These are phyloP conservation scores for Jordanella pulchra DNA, from an alignment of 2,797 vertebrate genomes.

Conservation along the genomic window DNA sequence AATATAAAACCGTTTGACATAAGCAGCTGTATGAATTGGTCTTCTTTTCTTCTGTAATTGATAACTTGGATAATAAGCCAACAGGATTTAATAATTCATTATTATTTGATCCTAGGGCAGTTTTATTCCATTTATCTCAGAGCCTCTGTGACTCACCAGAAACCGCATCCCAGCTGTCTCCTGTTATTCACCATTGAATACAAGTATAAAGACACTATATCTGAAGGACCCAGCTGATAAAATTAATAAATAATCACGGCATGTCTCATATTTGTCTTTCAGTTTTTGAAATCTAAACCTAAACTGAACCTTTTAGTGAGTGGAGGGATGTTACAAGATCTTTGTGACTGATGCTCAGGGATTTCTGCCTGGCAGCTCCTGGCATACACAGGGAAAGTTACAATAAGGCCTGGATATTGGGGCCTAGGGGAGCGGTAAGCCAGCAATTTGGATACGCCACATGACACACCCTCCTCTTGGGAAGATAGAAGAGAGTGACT, in stretches of 20 bases:
- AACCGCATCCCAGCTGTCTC: conserved; percentile 19
- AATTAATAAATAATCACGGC: conserved; percentile 13
- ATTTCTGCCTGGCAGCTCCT: conserved; percentile 33
- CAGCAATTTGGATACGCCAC: conserved; percentile 18
- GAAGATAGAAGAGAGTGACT: conserved; percentile 47
- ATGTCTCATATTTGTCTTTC: background rate
- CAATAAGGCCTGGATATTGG: conserved; percentile 11
- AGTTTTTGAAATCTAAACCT: conserved; percentile 22
- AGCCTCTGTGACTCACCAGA: conserved; percentile 49
- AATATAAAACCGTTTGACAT: background rate
- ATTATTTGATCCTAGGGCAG: background rate
- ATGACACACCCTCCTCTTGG: conserved; percentile 44
- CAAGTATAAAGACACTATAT: conserved; percentile 31
- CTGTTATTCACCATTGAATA: conserved; percentile 19
- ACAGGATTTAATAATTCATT: conserved; percentile 4
- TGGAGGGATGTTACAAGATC: conserved; percentile 11
- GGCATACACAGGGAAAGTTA: conserved; percentile 25
- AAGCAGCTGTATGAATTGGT: background rate
- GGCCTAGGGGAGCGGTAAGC: conserved; percentile 23
- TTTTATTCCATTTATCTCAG: conserved; percentile 9
- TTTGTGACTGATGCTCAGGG: conserved; percentile 5
- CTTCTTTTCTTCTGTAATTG: background rate
- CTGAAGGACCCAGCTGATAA: conserved; percentile 24
- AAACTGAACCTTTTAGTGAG: conserved; percentile 19
- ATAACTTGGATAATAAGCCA: conserved; percentile 2